Base-by-base conservation (phyloP, 1,140 invertebrate species). In the Halyomorpha halys region DNA sequence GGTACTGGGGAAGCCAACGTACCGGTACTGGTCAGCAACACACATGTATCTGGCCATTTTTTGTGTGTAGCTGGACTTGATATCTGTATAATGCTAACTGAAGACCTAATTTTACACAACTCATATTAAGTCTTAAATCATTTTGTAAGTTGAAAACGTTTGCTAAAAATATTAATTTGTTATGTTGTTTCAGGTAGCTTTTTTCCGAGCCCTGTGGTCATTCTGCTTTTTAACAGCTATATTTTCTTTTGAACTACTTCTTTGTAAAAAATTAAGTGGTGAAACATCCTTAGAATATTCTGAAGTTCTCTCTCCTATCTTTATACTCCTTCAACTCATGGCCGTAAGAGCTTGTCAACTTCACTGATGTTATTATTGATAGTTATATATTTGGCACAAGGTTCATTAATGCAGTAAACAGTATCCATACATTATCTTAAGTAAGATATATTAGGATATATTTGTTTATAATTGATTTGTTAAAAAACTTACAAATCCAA, bases 261-360 rank as follows among this genome's bases (percentile, higher is more conserved):
- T 97, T 15, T 97, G 91, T 77, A 85, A 88, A 74, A 95, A 93
- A 76, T 75, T 97, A 21, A 83, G 87, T 70, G 86, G 86, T 27
- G 83, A 87, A 71, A 84, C 84, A 62, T 81, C 79, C 16, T 81
- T 94, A 54, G 90, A 92, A 71, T 94, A 88, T 72, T 94, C 91
- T 51, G 93, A 97, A 82, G 86, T 97, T 15, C 84, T 95, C 74
- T 87, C 91, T 60, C 93, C 94, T 18, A 77, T 97, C 44, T 97
- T 96, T 76, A 89, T 95, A 66, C 76, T 96, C 34, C 76, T 95
- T 59, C 89, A 94, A 74, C 75, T 97, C 30, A 85, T 96, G 65
- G 90, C 94, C 67, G 86, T 96, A 54, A 81, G 91, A 72, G 92
- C 93, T 13, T 98, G 94, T 78, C 92, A 96, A 74, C 77, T 93